Conservation (phyloP, 1,140 invertebrate genomes). For the Papilio xuthus region DNA sequence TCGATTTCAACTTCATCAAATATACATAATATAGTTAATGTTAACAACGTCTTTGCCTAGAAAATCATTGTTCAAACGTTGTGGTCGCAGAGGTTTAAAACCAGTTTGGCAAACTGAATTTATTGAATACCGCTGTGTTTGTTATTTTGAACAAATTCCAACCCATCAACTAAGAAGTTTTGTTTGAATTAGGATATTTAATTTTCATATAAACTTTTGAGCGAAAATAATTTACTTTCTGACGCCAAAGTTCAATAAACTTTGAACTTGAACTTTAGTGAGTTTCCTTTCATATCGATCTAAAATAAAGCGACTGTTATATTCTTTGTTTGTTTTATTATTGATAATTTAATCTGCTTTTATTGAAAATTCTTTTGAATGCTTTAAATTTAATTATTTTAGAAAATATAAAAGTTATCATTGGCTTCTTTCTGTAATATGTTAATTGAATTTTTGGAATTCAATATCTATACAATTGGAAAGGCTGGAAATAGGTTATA, state of each 20-base stretch:
- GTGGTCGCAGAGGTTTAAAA: slow-evolving; percentile 24
- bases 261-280: neutral
- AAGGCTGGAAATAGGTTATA: slow-evolving; percentile 12
- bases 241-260: slow-evolving; percentile 4
- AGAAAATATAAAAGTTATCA: too few species aligned
- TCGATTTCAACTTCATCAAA: neutral
- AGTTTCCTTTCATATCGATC: neutral
- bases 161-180: neutral
- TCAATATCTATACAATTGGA: neutral
- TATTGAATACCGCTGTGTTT: slow-evolving; percentile 22
- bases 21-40: neutral
- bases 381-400: too few species aligned
- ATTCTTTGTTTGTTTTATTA: neutral
- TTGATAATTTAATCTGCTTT: too few species aligned
- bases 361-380: too few species aligned
- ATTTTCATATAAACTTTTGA: neutral
- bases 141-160: slow-evolving; percentile 13
- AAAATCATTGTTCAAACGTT: slow-evolving; percentile 14
- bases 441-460: neutral
- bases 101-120: slow-evolving; percentile 30
- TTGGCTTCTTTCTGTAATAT: too few species aligned
- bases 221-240: neutral
- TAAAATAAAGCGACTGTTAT: neutral
- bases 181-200: neutral
- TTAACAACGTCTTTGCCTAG: neutral